These are phyloP conservation scores for Octodon degus DNA, from an alignment of 2,113 vertebrate genomes.

Conservation along the genomic window DNA sequence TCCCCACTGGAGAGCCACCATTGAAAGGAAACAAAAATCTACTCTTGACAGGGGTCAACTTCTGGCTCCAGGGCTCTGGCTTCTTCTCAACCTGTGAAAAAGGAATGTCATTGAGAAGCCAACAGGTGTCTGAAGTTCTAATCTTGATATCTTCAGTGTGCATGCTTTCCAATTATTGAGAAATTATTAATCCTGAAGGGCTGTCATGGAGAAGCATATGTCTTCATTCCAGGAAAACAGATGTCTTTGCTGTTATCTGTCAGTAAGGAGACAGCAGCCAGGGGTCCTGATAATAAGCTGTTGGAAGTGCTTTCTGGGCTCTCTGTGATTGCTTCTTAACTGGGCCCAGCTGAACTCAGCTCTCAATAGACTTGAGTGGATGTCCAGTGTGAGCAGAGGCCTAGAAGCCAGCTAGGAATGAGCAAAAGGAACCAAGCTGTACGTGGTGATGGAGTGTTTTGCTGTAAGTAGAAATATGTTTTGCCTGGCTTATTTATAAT, in stretches of 20 bases:
- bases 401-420: background rate
- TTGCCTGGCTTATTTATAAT: constrained; percentile 39
- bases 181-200: constrained; percentile 19
- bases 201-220: background rate
- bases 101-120: background rate
- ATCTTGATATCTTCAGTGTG: background rate
- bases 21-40: background rate
- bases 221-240: background rate
- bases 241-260: too few relatives aligned
- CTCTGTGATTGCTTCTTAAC: background rate
- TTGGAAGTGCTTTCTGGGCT: background rate
- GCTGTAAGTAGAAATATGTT: background rate
- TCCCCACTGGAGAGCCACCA: background rate
- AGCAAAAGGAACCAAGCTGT: background rate
- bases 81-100: background rate
- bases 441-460: background rate
- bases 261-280: background rate
- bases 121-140: background rate
- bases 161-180: background rate
- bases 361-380: background rate
- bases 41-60: background rate
- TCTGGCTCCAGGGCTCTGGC: background rate
- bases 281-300: background rate
- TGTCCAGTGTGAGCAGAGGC: background rate
- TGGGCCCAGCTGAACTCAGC: background rate